Evolutionary conservation across 2,888 invertebrate genomes (phyloP).

Genomic region (Dolichomitus sp.): DNA sequence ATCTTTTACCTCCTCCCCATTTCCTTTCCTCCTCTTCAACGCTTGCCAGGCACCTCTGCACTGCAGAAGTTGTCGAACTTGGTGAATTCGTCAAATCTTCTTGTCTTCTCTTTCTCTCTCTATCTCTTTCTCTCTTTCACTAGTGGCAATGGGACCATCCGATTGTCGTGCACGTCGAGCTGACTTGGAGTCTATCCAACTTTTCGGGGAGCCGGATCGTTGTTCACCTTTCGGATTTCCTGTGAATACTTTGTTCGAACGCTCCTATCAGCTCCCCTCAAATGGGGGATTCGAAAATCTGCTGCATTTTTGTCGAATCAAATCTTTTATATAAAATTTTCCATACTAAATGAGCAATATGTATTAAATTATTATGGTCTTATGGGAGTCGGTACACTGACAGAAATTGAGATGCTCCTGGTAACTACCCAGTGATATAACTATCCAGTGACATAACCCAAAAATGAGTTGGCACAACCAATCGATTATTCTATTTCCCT

Average conservation of each 20-base stretch:
- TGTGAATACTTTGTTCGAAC: constrained; percentile 5
- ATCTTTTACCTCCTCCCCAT: constrained; percentile 61
- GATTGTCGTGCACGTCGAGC: constrained; percentile 55
- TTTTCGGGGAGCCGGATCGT: constrained; percentile 69
- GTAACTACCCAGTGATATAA: too few relatives aligned
- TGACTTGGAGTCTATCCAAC: constrained; percentile 78
- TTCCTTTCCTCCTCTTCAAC: constrained; percentile 2
- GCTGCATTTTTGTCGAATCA: constrained; percentile 24
- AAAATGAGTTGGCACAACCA: too few relatives aligned
- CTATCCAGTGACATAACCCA: too few relatives aligned
- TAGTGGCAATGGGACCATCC: background rate
- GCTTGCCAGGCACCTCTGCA: constrained; percentile 67
- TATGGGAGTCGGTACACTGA: too few relatives aligned
- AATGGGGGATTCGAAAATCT: too few relatives aligned
- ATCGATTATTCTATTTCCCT: too few relatives aligned
- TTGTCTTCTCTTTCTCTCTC: constrained; percentile 22
- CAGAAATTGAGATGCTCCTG: too few relatives aligned
- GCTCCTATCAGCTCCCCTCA: too few relatives aligned
- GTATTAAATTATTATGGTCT: too few relatives aligned
- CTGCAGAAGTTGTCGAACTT: constrained; percentile 74
- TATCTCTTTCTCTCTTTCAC: constrained; percentile 3
- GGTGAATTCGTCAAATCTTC: constrained; percentile 77
- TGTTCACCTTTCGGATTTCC: constrained; percentile 61
- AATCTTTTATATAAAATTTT: background rate
- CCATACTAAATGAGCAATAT: too few relatives aligned